Conservation (phyloP, 2,113 vertebrate species). For the Platichthys stellatus region DNA sequence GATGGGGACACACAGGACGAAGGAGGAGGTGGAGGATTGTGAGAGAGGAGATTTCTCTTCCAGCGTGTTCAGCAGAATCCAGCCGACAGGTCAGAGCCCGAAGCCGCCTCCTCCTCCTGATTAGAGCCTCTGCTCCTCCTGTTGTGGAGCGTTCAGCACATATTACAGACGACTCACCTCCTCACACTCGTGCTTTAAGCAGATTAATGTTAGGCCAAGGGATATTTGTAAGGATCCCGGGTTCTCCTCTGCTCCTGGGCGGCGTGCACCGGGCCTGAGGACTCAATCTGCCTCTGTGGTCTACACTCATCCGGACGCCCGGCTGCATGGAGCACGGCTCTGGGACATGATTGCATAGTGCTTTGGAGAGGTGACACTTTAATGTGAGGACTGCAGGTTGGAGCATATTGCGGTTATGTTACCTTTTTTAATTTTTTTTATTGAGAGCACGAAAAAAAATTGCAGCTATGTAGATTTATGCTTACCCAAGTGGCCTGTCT, state of each 20-base stretch:
- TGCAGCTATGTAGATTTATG: slow-evolving; percentile 62
- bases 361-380: slow-evolving; percentile 56
- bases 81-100: slow-evolving; percentile 55
- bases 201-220: slow-evolving; percentile 60
- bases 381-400: slow-evolving; percentile 49
- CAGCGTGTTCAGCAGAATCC: slow-evolving; percentile 62
- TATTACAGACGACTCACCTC: slow-evolving; percentile 60
- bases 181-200: slow-evolving; percentile 51
- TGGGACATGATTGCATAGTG: slow-evolving; percentile 37
- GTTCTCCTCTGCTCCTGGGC: slow-evolving; percentile 15
- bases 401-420: slow-evolving; percentile 58
- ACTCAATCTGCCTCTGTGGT: slow-evolving; percentile 45
- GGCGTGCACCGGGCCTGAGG: neutral
- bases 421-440: slow-evolving; percentile 32
- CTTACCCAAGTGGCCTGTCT: slow-evolving; percentile 59
- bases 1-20: neutral
- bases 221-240: slow-evolving; percentile 59
- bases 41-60: slow-evolving; percentile 16
- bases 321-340: slow-evolving; percentile 20
- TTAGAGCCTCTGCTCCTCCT: slow-evolving; percentile 63
- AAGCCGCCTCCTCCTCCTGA: slow-evolving; percentile 39
- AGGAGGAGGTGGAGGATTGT: neutral
- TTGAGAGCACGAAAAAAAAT: slow-evolving; percentile 31
- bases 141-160: slow-evolving; percentile 59
- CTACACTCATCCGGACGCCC: slow-evolving; percentile 23